Evolutionary conservation across 1,140 invertebrate genomes (phyloP), one percentile per base, ranked within the genome.

Genomic region (Brachionus calyciflorus): DNA sequence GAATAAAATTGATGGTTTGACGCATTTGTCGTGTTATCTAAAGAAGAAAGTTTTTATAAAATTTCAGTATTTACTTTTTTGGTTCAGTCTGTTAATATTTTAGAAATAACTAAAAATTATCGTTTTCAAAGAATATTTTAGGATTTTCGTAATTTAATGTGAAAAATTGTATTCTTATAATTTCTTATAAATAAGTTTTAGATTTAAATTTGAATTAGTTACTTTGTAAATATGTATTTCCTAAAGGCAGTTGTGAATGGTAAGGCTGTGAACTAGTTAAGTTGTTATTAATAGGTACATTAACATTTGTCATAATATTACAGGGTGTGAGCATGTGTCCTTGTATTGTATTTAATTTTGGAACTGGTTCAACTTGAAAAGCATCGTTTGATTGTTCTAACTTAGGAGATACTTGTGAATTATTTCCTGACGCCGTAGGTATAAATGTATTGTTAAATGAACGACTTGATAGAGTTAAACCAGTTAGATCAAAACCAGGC

Each of bases 401-500:
- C 19, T 60, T 26, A 37, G 55, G 55, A 17, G 55, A 60, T 37
- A 60, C 37, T 60, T 60, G 55, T 0, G 26, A 37, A 19, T 17
- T 37, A 17, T 33, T 60, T 7, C n/a, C 24, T n/a, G n/a, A n/a
- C n/a, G n/a, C n/a, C n/a, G 33, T 26, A 6, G 44, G 28, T 40
- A 70, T 48, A 33, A 70, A 70, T 19, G 41, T 30, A 28, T n/a
- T 51, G 19, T 40, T 40, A 33, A 51, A 73, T 9, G 69, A 93
- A 19, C 73, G 49, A 41, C 24, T 41, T 7, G 49, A 44, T 9
- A 76, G 21, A 28, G 73, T 55, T 2, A 76, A 6, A 21, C 73
- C 73, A 30, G 73, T 33, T 30, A 76, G 41, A 46, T 76, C 91
- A 85, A 98, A 96, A 78, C 94, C 94, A 78, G 94, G 94, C 21